A percentile compares a stretch with the other conserved stretches of the same genome.
Evolutionary conservation across 2,888 invertebrate genomes (phyloP).

Genomic region (Rhimphoctona megacephalus): DNA sequence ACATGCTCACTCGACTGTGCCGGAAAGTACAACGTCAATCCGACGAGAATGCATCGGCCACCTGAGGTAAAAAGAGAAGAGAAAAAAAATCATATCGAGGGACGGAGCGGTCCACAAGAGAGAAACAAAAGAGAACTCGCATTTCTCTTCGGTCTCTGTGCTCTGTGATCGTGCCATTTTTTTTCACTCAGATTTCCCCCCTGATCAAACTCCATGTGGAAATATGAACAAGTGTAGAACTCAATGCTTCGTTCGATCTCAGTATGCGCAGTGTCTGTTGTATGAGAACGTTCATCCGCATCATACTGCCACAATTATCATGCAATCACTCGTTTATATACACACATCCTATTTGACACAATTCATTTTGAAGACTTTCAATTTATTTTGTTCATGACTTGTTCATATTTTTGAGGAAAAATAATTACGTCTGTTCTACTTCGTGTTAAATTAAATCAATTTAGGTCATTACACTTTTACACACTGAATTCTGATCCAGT

Average conservation of each 20-base stretch:
- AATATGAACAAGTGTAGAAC: slow-evolving; percentile 58
- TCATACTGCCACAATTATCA: neutral
- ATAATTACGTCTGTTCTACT: neutral
- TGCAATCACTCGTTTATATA: neutral
- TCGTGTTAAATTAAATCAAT: neutral
- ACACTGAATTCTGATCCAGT: neutral
- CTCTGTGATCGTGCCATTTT: slow-evolving; percentile 59
- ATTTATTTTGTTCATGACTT: neutral
- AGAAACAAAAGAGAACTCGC: slow-evolving; percentile 64
- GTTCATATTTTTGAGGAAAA: neutral
- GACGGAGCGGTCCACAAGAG: slow-evolving; percentile 29
- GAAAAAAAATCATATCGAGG: slow-evolving; percentile 64
- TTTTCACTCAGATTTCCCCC: slow-evolving; percentile 40
- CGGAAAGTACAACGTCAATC: slow-evolving; percentile 78
- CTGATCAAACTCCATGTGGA: slow-evolving; percentile 40
- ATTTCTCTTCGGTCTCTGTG: slow-evolving; percentile 37
- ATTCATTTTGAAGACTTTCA: neutral
- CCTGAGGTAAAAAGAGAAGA: slow-evolving; percentile 72
- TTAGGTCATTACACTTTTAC: neutral
- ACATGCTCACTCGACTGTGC: slow-evolving; percentile 83
- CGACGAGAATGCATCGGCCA: slow-evolving; percentile 73
- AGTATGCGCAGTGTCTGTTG: slow-evolving; percentile 12
- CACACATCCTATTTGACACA: neutral
- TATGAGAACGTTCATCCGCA: neutral
- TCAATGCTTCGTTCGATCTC: slow-evolving; percentile 36